phyloP scores from a whole-genome alignment of 2,797 vertebrate species.

The Phalanger gymnotis region DNA sequence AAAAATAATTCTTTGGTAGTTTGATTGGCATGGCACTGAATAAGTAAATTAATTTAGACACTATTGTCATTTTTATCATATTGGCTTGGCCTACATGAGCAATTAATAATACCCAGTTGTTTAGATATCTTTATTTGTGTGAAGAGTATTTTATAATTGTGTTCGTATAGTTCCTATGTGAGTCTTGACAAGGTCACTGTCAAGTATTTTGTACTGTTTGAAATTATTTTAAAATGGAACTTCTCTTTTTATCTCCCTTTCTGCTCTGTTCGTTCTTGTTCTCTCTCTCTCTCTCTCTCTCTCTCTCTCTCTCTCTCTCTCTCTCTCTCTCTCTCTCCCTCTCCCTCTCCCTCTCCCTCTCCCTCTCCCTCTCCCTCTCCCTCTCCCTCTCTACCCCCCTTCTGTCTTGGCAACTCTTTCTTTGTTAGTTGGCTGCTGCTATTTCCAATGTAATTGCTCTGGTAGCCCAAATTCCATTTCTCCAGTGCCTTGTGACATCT shows the following conservation, averaged over 20 bases:
- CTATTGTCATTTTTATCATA: not conserved
- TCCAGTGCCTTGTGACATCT: not conserved
- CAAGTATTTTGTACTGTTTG: not conserved
- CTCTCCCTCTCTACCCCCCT: no score
- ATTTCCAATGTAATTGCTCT: not conserved
- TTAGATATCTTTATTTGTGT: not conserved
- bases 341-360: no score
- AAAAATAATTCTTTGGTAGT: not conserved
- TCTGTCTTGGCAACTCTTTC: not conserved
- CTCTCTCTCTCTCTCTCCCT: no score
- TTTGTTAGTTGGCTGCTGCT: not conserved
- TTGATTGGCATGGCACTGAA: not conserved
- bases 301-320: no score
- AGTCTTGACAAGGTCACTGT: not conserved
- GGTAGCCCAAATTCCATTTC: not conserved
- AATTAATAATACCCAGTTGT: not conserved
- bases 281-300: no score
- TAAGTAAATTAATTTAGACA: not conserved
- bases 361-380: no score
- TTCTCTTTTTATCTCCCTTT: not conserved
- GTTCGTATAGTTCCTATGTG: not conserved
- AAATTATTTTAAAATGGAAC: not conserved
- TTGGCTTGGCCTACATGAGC: not conserved
- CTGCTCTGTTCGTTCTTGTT: no score
- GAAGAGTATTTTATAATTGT: not conserved